Base-by-base conservation (phyloP, 2,888 invertebrate species). In the Pecten maximus region DNA sequence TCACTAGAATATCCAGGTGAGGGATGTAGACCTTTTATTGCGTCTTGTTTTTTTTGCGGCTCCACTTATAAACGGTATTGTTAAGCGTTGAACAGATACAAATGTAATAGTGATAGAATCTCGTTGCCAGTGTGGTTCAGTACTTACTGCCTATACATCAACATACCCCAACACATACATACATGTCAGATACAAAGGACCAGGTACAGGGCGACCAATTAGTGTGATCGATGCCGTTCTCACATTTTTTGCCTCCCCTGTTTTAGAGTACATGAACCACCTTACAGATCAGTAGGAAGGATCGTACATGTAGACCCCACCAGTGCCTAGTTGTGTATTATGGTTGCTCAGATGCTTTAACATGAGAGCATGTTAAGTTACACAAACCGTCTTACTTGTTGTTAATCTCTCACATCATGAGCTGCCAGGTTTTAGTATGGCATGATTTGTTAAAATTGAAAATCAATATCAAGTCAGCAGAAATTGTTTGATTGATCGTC, bases 401-500 rank as follows among this genome's bases (percentile, higher is more conserved):
- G 10, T 10, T 74, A 10, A 35, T 74, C 35, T 74, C 74, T 28
- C 35, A 28, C 54, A 35, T 74, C 15, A 28, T 74, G 35, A 28
- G 74, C 74, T 74, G 74, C 15, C 74, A 28, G 23, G 15, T 35
- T 74, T 74, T 4, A 6, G 35, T 74, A 23, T 74, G 74, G 74
- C 35, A 35, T 28, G 28, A 28, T 74, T 74, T 74, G 74, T 74
- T 74, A 74, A 74, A 74, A 74, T 74, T 74, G 74, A 74, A 74
- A 74, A 74, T 74, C 35, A 74, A 74, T 74, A 74, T 74, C 0
- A 74, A 74, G 35, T 74, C 54, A n/a, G 8, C 54, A 74, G 74
- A 74, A 74, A 35, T 54, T n/a, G 54, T 54, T 19, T 54, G 54
- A 54, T 54, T 54, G 54, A 54, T 54, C 54, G 54, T 23, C n/a